These are phyloP conservation scores for Pollenia amentaria DNA, from an alignment of 2,888 invertebrate species.

Conservation along the genomic window DNA sequence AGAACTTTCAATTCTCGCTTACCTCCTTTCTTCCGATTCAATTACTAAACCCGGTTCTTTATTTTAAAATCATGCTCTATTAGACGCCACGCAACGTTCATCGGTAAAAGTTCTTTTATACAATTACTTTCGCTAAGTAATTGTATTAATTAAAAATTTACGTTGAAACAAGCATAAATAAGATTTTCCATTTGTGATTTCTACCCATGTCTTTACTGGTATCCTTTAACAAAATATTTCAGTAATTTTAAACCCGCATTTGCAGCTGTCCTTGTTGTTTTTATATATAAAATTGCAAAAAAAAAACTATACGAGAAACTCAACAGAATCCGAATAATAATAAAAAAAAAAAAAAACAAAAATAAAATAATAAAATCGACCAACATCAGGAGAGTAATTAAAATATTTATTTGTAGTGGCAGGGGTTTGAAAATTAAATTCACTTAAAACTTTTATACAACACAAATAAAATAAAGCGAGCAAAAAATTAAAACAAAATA, in stretches of 20 bases:
- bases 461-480: conserved; percentile 47
- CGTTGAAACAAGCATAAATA: conserved; percentile 75
- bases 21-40: too few species aligned
- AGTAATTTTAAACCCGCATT: conserved; percentile 42
- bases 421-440: conserved; percentile 47
- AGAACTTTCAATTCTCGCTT: too few species aligned
- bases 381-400: conserved; percentile 22
- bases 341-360: background rate
- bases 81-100: too few species aligned
- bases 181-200: conserved; percentile 46
- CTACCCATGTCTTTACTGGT: background rate
- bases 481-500: background rate
- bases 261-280: background rate
- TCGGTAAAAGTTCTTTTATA: conserved; percentile 3
- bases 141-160: conserved; percentile 80
- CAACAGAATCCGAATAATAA: background rate
- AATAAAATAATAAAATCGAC: conserved; percentile 9
- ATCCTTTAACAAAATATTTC: conserved; percentile 36
- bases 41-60: background rate
- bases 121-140: conserved; percentile 75
- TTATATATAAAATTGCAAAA: background rate
- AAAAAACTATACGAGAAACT: background rate
- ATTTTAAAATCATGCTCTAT: background rate
- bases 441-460: conserved; percentile 35
- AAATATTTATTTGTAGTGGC: conserved; percentile 40